Conservation (phyloP, 2,797 vertebrate genomes). For the Poeciliopsis infans region DNA sequence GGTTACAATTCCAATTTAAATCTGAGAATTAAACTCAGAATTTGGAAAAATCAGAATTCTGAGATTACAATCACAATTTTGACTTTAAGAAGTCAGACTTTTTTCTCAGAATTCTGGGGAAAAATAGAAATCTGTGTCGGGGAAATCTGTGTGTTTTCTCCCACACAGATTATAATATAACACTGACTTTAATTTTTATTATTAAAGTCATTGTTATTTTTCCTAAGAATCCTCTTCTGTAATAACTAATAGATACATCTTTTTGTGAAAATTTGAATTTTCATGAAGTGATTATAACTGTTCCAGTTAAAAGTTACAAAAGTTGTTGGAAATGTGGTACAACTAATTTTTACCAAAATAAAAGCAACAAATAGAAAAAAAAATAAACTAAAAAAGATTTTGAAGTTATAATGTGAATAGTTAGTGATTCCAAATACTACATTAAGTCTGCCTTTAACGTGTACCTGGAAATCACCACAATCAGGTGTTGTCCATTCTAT, state of each 20-base stretch:
- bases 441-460: not conserved
- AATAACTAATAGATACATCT: not conserved
- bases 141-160: no score
- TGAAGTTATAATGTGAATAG: not conserved
- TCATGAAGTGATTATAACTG: not conserved
- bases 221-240: no score
- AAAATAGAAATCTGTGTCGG: no score
- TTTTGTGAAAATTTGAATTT: not conserved
- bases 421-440: not conserved
- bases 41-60: no score
- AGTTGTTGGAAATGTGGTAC: not conserved
- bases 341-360: not conserved
- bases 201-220: not conserved
- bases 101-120: no score
- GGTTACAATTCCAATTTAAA: no score
- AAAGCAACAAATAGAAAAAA: not conserved
- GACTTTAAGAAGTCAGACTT: no score
- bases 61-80: no score
- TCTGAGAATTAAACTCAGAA: no score
- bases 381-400: not conserved
- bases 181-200: not conserved
- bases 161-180: no score
- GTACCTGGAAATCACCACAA: not conserved
- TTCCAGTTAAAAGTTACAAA: not conserved
- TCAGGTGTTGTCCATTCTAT: not conserved